These are phyloP conservation scores for Lanius collurio DNA, from an alignment of 2,113 vertebrate genomes.

Conservation along the genomic window DNA sequence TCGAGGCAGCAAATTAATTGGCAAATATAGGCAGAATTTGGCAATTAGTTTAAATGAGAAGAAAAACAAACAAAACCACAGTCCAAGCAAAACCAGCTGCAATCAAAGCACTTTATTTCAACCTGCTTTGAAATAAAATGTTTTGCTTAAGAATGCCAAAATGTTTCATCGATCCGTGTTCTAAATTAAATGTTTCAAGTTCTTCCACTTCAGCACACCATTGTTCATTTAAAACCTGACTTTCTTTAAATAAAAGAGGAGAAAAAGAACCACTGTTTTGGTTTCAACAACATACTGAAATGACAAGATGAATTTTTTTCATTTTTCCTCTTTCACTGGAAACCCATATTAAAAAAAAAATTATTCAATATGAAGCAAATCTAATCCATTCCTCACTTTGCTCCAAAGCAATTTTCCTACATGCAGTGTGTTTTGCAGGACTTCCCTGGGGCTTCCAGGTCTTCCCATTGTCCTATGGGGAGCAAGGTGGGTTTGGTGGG, in stretches of 20 bases:
- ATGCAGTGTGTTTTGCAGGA: neutral
- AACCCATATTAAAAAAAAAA: neutral
- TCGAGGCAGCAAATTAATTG: neutral
- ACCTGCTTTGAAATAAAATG: constrained; percentile 6
- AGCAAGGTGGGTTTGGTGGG: neutral
- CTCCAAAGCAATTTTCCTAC: neutral
- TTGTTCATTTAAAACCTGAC: neutral
- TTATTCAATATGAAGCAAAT: neutral
- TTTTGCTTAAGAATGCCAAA: constrained; percentile 27
- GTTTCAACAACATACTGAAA: neutral
- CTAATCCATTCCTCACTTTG: constrained; percentile 1
- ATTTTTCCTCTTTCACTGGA: neutral
- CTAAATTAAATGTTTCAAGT: constrained; percentile 37
- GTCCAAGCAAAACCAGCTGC: neutral
- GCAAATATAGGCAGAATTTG: neutral
- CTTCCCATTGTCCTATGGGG: neutral
- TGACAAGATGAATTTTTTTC: constrained; percentile 25
- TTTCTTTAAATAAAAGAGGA: neutral
- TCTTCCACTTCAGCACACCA: constrained; percentile 4
- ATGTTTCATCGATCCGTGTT: neutral
- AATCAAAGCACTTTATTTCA: neutral
- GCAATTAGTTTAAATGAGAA: neutral
- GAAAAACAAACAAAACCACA: neutral
- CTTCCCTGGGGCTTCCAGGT: neutral
- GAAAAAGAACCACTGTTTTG: neutral